These are phyloP conservation scores for Microcebus jonahi DNA, from an alignment of 2,113 vertebrate species.

Conservation along the genomic window DNA sequence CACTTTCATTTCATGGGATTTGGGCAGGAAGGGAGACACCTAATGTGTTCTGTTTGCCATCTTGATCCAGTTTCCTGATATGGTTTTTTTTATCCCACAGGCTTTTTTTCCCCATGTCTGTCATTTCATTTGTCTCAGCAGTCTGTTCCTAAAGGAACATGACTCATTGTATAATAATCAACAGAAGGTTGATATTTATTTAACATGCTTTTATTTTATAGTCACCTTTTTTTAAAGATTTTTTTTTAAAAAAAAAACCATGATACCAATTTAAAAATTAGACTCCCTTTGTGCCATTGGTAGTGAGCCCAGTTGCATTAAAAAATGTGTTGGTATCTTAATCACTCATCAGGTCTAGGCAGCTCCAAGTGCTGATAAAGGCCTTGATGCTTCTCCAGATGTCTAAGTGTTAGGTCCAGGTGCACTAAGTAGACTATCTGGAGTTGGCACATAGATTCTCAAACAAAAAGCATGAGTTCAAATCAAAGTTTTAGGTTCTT, in stretches of 20 bases:
- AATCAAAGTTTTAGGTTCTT: not conserved
- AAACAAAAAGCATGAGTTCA: not conserved
- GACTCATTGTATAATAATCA: constrained; percentile 62
- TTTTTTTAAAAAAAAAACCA: not conserved
- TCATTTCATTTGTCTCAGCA: constrained; percentile 59
- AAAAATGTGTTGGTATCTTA: constrained; percentile 53
- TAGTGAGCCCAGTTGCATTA: constrained; percentile 60
- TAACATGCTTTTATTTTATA: constrained; percentile 57
- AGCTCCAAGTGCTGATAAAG: constrained; percentile 68
- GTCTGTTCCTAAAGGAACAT: constrained; percentile 49
- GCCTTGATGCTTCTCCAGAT: constrained; percentile 63
- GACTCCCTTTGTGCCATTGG: constrained; percentile 60
- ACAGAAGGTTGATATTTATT: constrained; percentile 37
- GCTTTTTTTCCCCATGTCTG: not conserved
- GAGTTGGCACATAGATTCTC: constrained; percentile 26
- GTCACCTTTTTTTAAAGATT: constrained; percentile 43
- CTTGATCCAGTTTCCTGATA: constrained; percentile 46
- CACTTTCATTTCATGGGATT: constrained; percentile 25
- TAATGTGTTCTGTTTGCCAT: constrained; percentile 33
- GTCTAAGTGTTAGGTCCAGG: constrained; percentile 65
- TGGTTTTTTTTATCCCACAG: constrained; percentile 44
- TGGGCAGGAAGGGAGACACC: constrained; percentile 17
- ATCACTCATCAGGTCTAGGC: constrained; percentile 68
- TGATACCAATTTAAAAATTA: constrained; percentile 53
- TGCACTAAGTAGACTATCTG: constrained; percentile 51